Evolutionary conservation across 2,888 invertebrate species (phyloP), one percentile per base, ranked within the genome.

Genomic region (Cloeon dipterum): DNA sequence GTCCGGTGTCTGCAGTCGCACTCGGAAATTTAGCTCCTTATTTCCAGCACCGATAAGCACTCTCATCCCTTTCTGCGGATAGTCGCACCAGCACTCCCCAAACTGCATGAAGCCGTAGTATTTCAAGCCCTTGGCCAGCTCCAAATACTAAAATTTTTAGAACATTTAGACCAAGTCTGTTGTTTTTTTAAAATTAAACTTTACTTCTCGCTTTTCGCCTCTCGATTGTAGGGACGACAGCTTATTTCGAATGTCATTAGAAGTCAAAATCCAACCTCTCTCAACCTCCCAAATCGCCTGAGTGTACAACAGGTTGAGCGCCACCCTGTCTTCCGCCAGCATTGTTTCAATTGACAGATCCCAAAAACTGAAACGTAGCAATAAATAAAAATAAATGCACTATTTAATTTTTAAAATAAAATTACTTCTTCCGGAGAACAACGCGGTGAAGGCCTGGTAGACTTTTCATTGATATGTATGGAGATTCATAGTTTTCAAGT

Each of bases 401-500:
- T n/a, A 23, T 23, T 23, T 23, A 16, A 26, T 33, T 33, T 10
- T 13, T 5, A 16, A 26, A 14, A 26, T 14, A 13, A 32, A 49
- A 50, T 50, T 54, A 81, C 81, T 76, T 78, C 64, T 85, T 93
- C 48, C 86, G 69, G 45, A 93, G 63, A 44, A 88, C 74, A 56
- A 94, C 72, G 61, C 74, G 75, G 52, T 63, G 59, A 32, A 73
- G 70, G 44, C 72, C 74, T 42, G 72, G 70, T 40, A 78, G 69
- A 55, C 75, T 72, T 53, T 78, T 78, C 46, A 83, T 74, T 37
- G 93, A 88, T 59, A 94, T 79, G 59, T 78, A 85, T 1, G 96
- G 94, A 45, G 91, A 86, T 65, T 98, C 96, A 64, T 91, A 96
- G 56, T 94, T 83, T 61, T 93, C 85, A 44, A 98, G 62, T 55